Evolutionary conservation across 2,797 vertebrate species (phyloP).

Genomic region (Labroides dimidiatus): DNA sequence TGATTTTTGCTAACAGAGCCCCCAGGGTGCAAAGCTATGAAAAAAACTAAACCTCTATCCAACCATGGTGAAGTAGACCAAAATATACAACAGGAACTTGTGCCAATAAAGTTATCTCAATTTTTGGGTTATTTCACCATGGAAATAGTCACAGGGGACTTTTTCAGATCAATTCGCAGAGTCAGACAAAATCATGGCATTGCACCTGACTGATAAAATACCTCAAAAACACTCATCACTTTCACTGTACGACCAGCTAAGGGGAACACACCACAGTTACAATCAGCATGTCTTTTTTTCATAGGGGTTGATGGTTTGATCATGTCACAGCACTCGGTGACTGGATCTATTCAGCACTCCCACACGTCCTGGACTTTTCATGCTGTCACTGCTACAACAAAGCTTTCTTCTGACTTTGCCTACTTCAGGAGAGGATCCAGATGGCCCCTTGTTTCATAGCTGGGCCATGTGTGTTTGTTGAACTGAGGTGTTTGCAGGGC

Average conservation of each 20-base stretch:
- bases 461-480: slow-evolving; percentile 36
- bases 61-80: too few species aligned
- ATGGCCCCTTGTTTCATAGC: slow-evolving; percentile 51
- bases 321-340: slow-evolving; percentile 27
- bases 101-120: too few species aligned
- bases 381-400: slow-evolving; percentile 40
- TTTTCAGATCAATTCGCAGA: not conserved
- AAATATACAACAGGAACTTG: too few species aligned
- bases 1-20: too few species aligned
- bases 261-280: not conserved
- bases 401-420: slow-evolving; percentile 48
- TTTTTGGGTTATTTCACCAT: too few species aligned
- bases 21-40: too few species aligned
- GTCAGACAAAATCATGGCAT: slow-evolving; percentile 6
- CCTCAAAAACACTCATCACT: not conserved
- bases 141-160: too few species aligned
- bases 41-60: too few species aligned
- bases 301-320: slow-evolving; percentile 8
- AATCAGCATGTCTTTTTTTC: slow-evolving; percentile 1
- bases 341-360: slow-evolving; percentile 5
- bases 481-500: slow-evolving; percentile 39
- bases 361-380: slow-evolving; percentile 32
- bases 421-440: slow-evolving; percentile 69
- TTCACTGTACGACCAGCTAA: not conserved
- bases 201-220: slow-evolving; percentile 35